phyloP scores from a whole-genome alignment of 2,113 vertebrate species.

The Ceyx melanurus region DNA sequence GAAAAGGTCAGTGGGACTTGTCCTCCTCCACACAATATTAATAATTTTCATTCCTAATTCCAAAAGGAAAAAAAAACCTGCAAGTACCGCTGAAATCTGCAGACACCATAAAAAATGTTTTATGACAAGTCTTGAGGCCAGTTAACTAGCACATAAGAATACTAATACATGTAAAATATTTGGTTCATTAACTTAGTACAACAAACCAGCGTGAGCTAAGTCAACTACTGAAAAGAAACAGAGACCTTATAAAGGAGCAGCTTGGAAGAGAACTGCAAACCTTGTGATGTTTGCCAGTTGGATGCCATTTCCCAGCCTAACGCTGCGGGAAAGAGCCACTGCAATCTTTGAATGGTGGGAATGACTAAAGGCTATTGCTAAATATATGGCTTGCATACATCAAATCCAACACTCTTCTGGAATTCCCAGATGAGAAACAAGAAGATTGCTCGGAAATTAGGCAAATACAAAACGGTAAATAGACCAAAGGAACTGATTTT shows the following conservation, averaged over 20 bases:
- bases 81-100: background rate
- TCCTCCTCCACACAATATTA: background rate
- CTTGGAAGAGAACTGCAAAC: background rate
- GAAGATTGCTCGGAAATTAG: background rate
- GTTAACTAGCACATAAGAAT: background rate
- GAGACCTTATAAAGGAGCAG: background rate
- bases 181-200: background rate
- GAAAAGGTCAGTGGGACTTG: background rate
- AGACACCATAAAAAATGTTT: background rate
- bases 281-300: background rate
- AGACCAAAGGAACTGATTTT: background rate
- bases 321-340: background rate
- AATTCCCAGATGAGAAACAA: background rate
- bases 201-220: background rate
- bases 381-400: background rate
- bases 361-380: background rate
- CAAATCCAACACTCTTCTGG: background rate
- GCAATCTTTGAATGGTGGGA: background rate
- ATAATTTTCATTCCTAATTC: background rate
- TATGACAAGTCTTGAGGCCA: background rate
- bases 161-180: background rate
- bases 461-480: background rate
- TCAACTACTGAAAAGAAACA: background rate
- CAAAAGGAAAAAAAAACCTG: background rate
- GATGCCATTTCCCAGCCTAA: background rate